These are phyloP conservation scores for Chaetogeoica ovagalla DNA, from an alignment of 2,888 invertebrate genomes.

Conservation along the genomic window DNA sequence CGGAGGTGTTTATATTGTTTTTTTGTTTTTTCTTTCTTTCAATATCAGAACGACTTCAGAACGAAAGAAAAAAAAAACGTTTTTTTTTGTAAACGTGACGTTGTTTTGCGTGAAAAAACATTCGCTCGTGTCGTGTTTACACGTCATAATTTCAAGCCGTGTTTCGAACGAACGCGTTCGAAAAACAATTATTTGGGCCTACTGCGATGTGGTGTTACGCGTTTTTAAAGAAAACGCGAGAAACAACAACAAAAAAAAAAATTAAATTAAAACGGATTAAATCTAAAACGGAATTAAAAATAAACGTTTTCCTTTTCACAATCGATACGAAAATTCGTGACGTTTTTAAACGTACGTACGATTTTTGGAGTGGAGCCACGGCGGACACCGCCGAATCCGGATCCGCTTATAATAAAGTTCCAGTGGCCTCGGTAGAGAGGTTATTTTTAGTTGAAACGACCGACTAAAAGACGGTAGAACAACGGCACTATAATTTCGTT, in stretches of 20 bases:
- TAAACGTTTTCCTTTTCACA: constrained; percentile 12
- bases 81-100: no score
- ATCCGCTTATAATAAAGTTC: constrained; percentile 22
- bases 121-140: no score
- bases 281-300: background rate
- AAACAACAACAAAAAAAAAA: no score
- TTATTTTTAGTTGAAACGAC: constrained; percentile 39
- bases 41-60: no score
- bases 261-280: no score
- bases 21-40: background rate
- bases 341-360: background rate
- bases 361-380: constrained; percentile 43
- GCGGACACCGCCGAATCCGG: background rate
- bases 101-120: no score
- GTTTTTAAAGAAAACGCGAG: no score
- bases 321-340: constrained; percentile 21
- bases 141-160: no score
- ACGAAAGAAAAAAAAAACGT: no score
- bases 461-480: background rate
- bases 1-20: background rate
- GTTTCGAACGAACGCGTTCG: background rate
- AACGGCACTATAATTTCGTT: constrained; percentile 5
- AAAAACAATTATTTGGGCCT: no score
- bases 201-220: no score
- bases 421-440: constrained; percentile 13